Evolutionary conservation across 1,140 invertebrate species (phyloP).

Genomic region (Cydia amplana): DNA sequence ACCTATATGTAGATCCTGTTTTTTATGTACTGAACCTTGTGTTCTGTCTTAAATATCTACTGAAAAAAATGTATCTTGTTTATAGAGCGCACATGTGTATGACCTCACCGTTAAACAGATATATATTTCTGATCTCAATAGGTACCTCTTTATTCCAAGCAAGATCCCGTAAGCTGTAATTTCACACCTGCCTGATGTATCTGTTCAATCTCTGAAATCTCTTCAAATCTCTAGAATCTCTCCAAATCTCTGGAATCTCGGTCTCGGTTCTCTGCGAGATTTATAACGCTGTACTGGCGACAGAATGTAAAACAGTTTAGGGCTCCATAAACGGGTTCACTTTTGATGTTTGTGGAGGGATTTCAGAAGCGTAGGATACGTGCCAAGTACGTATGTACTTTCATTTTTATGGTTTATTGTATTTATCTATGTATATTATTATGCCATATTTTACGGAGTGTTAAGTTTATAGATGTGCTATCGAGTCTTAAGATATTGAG

Average conservation of each 20-base stretch:
- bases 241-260: too few species aligned
- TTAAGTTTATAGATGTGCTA: too few species aligned
- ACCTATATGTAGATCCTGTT: too few species aligned
- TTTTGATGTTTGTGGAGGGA: neutral
- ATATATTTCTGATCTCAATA: neutral
- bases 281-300: conserved; percentile 11
- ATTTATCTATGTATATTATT: too few species aligned
- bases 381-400: neutral
- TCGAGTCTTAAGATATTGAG: too few species aligned
- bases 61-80: too few species aligned
- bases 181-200: conserved; percentile 25
- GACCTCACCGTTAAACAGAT: too few species aligned
- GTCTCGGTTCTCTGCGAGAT: neutral
- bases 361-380: neutral
- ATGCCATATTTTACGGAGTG: too few species aligned
- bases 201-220: conserved; percentile 10
- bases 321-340: neutral
- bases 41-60: too few species aligned
- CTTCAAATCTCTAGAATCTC: neutral
- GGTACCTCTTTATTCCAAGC: neutral
- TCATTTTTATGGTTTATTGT: neutral
- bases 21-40: too few species aligned
- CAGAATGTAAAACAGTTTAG: conserved; percentile 20
- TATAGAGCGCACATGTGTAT: too few species aligned
- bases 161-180: conserved; percentile 10